Conservation (phyloP, 2,113 vertebrate species). For the Todiramphus chloris region DNA sequence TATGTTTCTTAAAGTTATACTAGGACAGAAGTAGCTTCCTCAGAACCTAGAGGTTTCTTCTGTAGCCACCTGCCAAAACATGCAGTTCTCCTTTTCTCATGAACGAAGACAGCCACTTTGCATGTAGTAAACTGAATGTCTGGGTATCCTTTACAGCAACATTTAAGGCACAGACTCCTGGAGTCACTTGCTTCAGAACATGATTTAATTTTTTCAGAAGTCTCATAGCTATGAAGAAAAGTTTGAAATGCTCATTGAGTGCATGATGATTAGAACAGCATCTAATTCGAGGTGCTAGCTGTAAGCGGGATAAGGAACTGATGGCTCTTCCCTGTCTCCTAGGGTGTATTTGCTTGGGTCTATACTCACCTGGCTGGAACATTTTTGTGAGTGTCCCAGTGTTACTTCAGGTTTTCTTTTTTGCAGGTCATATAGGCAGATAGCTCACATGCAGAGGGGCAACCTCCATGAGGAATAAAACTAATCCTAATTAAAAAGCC, state of each 20-base stretch:
- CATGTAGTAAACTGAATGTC: not conserved
- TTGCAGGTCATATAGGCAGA: not conserved
- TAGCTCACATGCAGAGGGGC: not conserved
- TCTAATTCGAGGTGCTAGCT: not conserved
- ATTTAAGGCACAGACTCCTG: not conserved
- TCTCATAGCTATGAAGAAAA: not conserved
- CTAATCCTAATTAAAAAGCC: not conserved
- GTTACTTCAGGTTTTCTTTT: not conserved
- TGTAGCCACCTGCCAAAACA: not conserved
- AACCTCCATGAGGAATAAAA: not conserved
- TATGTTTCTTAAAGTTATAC: not conserved
- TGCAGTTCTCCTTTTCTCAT: not conserved
- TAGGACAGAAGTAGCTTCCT: not conserved
- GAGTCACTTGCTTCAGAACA: not conserved
- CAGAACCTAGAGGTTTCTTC: not conserved
- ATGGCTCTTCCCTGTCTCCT: not conserved
- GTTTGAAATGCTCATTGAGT: not conserved
- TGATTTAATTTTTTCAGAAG: not conserved
- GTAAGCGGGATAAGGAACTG: not conserved
- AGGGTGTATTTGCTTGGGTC: rapidly evolving
- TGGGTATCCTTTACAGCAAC: not conserved
- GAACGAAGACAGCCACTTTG: not conserved
- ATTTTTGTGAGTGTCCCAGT: rapidly evolving
- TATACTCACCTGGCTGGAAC: not conserved
- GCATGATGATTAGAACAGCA: not conserved